phyloP scores from a whole-genome alignment of 1,140 invertebrate genomes.

The Tetramorium simillimum region DNA sequence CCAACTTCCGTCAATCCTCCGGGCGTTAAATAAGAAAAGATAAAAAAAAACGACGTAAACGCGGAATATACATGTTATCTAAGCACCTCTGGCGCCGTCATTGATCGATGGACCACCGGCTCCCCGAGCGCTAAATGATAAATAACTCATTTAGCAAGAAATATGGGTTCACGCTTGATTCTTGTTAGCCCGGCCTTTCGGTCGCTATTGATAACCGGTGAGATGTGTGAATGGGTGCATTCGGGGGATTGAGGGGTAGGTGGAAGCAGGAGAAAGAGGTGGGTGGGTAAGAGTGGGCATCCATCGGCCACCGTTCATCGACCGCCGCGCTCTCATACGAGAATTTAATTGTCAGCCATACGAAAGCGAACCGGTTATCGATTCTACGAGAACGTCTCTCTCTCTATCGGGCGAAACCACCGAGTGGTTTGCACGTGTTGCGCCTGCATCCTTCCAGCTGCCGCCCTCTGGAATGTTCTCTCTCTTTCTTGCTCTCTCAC shows the following conservation, averaged over 20 bases:
- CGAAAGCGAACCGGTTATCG: slow-evolving; percentile 74
- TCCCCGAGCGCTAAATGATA: slow-evolving; percentile 33
- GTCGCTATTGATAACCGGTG: slow-evolving; percentile 37
- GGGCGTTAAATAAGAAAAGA: background rate
- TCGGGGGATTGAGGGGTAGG: background rate
- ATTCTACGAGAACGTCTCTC: slow-evolving; percentile 67
- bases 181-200: slow-evolving; percentile 17
- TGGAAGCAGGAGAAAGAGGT: background rate
- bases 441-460: slow-evolving; percentile 46
- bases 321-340: slow-evolving; percentile 68
- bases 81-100: background rate
- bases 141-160: slow-evolving; percentile 51
- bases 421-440: slow-evolving; percentile 56
- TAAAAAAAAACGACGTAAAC: slow-evolving; percentile 4
- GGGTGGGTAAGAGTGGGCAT: slow-evolving; percentile 11
- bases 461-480: slow-evolving; percentile 49
- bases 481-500: background rate
- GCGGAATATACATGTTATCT: slow-evolving; percentile 27
- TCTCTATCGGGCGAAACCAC: slow-evolving; percentile 48
- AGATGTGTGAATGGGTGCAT: slow-evolving; percentile 42
- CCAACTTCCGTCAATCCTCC: background rate
- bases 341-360: slow-evolving; percentile 79
- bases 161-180: slow-evolving; percentile 30
- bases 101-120: slow-evolving; percentile 26
- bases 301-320: slow-evolving; percentile 51